Evolutionary conservation across 2,113 vertebrate genomes (phyloP), one percentile per base, ranked within the genome.

Genomic region (Caranx melampygus): DNA sequence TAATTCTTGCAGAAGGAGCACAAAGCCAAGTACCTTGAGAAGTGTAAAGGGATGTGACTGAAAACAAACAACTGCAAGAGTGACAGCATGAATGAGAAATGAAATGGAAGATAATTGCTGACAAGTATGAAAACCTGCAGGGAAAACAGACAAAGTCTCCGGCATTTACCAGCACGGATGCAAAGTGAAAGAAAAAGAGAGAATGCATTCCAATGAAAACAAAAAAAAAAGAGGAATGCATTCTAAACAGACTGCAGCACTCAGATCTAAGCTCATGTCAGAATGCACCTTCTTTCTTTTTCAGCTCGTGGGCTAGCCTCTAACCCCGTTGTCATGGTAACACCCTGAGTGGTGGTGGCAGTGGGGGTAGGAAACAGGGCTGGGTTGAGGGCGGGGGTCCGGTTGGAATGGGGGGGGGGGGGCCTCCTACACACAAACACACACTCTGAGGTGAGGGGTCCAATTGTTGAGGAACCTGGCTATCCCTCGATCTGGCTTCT

Each of bases 251-350:
- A 42, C 69, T 66, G 75, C 75, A 82, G 83, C 74, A 49, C 79
- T 84, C 58, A 57, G 83, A 86, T 78, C 61, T 66, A 8, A 84
- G 79, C 81, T 76, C 79, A 54, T 55, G 79, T 90, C 81, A 91
- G 66, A 86, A 88, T 76, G 75, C 81, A 82, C 78, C 78, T 76
- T 77, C 82, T 86, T 78, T 88, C 64, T 87, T 84, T 81, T 82
- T 54, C 63, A 72, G 89, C 78, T 72, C 54, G 2, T 55, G 72
- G 84, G 79, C 81, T 74, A 76, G 87, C 89, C 87, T 86, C 75
- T 88, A 84, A 91, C 85, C 91, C 77, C 21, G 84, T 91, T 72
- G 82, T 89, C 81, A 85, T 88, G 83, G 90, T 67, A 89, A 91
- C 85, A 60, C 63, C 81, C 70, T 7, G 44, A 79, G 81, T 72